Evolutionary conservation across 2,797 vertebrate genomes (phyloP).

Genomic region (Acanthurus leucopareius): DNA sequence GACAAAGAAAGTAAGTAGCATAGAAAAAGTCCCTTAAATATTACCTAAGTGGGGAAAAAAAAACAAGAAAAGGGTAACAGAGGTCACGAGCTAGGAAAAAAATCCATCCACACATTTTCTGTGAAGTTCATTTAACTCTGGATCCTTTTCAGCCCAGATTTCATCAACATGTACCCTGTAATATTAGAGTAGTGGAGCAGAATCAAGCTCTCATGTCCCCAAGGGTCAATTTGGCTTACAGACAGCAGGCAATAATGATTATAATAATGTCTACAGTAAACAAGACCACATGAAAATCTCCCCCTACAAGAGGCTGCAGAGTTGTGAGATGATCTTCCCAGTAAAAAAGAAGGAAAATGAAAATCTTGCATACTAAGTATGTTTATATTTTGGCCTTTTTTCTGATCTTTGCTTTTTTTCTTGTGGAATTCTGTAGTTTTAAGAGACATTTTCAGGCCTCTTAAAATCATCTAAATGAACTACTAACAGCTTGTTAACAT

Average conservation of each 20-base stretch:
- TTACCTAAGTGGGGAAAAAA: neutral
- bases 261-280: constrained; percentile 13
- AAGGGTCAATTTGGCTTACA: constrained; percentile 4
- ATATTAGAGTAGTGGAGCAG: neutral
- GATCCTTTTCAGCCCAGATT: constrained; percentile 3
- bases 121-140: neutral
- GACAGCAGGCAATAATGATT: constrained; percentile 15
- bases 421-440: neutral
- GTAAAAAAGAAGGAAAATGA: neutral
- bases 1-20: neutral
- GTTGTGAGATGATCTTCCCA: neutral
- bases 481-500: neutral
- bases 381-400: neutral
- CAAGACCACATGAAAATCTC: constrained; percentile 20
- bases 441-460: neutral
- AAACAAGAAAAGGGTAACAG: neutral
- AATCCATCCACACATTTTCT: neutral
- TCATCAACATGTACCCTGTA: constrained; percentile 18
- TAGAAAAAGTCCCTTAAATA: neutral
- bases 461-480: neutral
- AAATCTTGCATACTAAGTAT: neutral
- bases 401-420: neutral
- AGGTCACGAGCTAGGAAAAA: constrained; percentile 3
- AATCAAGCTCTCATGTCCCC: constrained; percentile 14
- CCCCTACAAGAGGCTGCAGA: neutral